Base-by-base conservation (phyloP, 37 sponge, comb jelly and placozoan genomes). In the Ephydatia muelleri region DNA sequence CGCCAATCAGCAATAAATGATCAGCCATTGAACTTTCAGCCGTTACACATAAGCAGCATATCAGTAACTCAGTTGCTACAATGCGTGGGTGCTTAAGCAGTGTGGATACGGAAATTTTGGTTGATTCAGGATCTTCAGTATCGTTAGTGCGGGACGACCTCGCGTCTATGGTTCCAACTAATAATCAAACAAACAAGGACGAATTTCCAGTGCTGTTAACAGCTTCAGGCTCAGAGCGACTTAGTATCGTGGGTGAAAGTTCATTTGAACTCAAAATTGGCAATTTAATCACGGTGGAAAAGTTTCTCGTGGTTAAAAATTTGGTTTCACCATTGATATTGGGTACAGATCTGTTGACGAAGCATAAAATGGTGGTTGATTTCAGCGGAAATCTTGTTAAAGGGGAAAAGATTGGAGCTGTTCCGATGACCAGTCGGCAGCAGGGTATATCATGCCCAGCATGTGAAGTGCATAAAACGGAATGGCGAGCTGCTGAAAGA, bases 221-320 rank as follows among this genome's bases (percentile, higher is more conserved):
- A 30, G 57, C 83, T 11, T 66, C 77, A 39, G 84, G 78, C 49
- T n/a, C 68, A 36, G 66, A 67, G 9, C 72, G 64, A 35, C 73
- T 48, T 47, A 32, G 71, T 12, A 12, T 6, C 11, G 43, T 43
- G 43, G 43, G 43, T 43, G 43, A 6, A 43, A 43, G 43, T 43
- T 43, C 43, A 43, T 43, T 43, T 43, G 43, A 43, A 43, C 43
- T 43, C 43, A 43, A 43, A 6, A 43, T 43, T 43, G 92, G 84
- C 38, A 38, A 83, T 35, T 72, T 80, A 16, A 33, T 77, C 5
- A 22, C 65, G 2, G 14, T 64, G 4, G 87, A 86, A 43, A 37
- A 86, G 9, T 86, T 91, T 79, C 67, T 83, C 28, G 92, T 91
- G 6, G 92, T 91, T 21, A 33, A 85, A 11, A 78, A 36, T 31